phyloP scores from a whole-genome alignment of 2,888 invertebrate species.

The Nephrocerus scutellatus region DNA sequence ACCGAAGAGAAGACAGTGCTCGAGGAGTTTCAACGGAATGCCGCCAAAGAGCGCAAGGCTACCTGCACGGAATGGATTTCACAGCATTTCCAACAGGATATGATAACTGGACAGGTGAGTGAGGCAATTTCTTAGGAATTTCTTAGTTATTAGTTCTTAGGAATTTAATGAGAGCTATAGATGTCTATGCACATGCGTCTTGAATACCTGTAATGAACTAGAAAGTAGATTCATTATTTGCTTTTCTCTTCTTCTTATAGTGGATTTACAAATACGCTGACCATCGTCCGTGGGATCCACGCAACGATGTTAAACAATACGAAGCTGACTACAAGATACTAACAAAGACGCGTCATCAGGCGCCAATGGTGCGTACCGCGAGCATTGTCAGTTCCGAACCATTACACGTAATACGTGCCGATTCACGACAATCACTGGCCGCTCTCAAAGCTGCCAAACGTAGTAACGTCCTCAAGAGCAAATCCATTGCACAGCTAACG shows the following conservation, averaged over 20 bases:
- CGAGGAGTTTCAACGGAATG: slow-evolving; percentile 77
- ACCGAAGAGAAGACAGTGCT: slow-evolving; percentile 86
- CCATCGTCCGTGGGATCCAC: slow-evolving; percentile 79
- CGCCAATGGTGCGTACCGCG: slow-evolving; percentile 65
- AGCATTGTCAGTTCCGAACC: slow-evolving; percentile 64
- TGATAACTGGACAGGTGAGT: slow-evolving; percentile 34
- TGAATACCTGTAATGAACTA: too few species aligned
- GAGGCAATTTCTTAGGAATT: slow-evolving; percentile 1
- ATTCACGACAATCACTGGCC: slow-evolving; percentile 51
- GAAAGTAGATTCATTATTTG: not conserved
- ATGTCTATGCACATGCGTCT: too few species aligned
- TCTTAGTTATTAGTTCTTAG: too few species aligned
- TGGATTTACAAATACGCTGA: slow-evolving; percentile 76
- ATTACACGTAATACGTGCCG: slow-evolving; percentile 49
- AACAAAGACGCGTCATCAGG: slow-evolving; percentile 68
- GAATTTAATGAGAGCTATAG: too few species aligned
- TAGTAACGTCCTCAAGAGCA: slow-evolving; percentile 44
- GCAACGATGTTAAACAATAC: slow-evolving; percentile 80
- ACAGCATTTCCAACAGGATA: slow-evolving; percentile 62
- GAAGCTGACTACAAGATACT: slow-evolving; percentile 74
- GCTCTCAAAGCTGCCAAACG: slow-evolving; percentile 32
- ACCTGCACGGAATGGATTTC: slow-evolving; percentile 66
- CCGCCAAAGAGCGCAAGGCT: slow-evolving; percentile 62
- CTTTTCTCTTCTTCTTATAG: slow-evolving; percentile 19
- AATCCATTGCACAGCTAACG: slow-evolving; percentile 35